Base-by-base conservation (phyloP, 1,140 invertebrate species). In the Glossosoma conforme region DNA sequence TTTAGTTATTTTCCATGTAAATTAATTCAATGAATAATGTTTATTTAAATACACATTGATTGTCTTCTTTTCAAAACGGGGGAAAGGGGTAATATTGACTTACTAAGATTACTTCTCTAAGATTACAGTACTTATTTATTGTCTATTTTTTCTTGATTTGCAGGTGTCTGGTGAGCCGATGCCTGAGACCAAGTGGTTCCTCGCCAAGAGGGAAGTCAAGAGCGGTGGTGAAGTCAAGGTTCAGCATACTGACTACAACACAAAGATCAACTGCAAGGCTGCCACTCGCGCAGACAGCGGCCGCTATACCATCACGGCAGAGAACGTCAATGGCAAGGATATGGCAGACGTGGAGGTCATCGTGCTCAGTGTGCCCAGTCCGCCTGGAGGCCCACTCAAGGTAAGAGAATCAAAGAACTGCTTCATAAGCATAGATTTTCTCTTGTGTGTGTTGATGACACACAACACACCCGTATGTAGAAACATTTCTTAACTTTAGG, bases 261-360 rank as follows among this genome's bases (percentile, higher is more conserved):
- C 93, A 0, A 91, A 93, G 62, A 64, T 99, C 24, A 84, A 78
- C 58, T 89, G 94, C 19, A 80, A 87, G 36, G 86, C 87, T 59
- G 91, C 95, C 0, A 89, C 86, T 2, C 74, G 97, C 37, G 78
- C 79, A 0, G 94, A 99, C 65, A 87, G 91, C 30, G 97, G 97
- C 15, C 81, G 83, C 38, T 98, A 97, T 63, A 91, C 86, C 4
- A 79, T 99, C 43, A 87, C 83, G 17, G 92, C 97, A 28, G 91
- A 94, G 66, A 99, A 99, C 65, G 74, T 79, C 19, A 96, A 92
- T 61, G 97, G 97, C 11, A 87, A 86, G 64, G 95, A 97, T 61
- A 85, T 85, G 14, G 94, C 91, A 10, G 86, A 89, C 48, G 89
- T 98, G 0, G 90, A 88, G 58, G 94, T 99, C 4, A 91, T 85